Conservation (phyloP, 2,888 invertebrate species). For the Erebia epiphron region DNA sequence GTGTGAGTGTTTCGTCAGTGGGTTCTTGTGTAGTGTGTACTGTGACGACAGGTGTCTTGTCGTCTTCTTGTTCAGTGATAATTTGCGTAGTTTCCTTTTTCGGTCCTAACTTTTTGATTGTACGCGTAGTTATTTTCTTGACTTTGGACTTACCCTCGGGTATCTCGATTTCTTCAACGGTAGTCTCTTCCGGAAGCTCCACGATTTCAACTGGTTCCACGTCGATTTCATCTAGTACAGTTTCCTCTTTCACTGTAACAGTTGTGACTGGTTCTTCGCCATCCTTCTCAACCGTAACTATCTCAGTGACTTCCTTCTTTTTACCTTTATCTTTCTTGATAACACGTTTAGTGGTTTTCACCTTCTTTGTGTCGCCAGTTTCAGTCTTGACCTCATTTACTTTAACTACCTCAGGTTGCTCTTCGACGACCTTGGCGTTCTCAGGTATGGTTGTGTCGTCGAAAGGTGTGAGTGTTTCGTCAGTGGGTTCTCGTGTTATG, state of each 20-base stretch:
- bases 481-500: slow-evolving; percentile 19
- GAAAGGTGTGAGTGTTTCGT: slow-evolving; percentile 1
- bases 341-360: background rate
- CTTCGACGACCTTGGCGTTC: background rate
- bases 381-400: background rate
- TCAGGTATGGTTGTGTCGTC: background rate
- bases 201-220: background rate
- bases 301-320: background rate
- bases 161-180: background rate
- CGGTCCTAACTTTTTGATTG: background rate
- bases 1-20: background rate
- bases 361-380: background rate
- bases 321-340: background rate
- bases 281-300: background rate
- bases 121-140: background rate
- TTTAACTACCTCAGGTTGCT: background rate
- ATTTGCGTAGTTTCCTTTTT: background rate
- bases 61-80: background rate
- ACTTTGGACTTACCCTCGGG: background rate
- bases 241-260: background rate
- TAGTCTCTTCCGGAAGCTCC: background rate
- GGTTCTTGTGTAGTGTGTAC: background rate
- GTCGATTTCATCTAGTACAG: background rate
- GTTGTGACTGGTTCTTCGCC: background rate
- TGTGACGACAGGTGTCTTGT: background rate